These are phyloP conservation scores for Agrenia bidenticulata DNA, from an alignment of 2,888 invertebrate genomes.

Conservation along the genomic window DNA sequence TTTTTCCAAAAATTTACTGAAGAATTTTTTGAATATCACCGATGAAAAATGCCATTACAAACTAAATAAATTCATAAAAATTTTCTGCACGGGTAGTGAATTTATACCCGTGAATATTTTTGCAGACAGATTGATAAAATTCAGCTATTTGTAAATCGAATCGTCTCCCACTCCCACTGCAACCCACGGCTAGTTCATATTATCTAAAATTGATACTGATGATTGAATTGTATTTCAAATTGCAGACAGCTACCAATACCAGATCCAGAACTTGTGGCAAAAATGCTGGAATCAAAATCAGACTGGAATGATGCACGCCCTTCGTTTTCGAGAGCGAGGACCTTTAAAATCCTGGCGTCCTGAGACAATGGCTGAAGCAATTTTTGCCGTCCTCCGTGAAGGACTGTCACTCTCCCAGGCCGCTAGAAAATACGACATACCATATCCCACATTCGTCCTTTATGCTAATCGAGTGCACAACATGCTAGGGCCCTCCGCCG, in stretches of 20 bases:
- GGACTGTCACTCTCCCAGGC: slow-evolving; percentile 86
- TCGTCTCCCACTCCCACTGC: too few species aligned
- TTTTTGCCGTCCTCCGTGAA: slow-evolving; percentile 87
- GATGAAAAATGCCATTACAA: too few species aligned
- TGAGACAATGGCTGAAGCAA: slow-evolving; percentile 85
- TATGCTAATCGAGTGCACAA: slow-evolving; percentile 92
- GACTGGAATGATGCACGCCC: slow-evolving; percentile 77
- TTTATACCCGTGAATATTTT: too few species aligned
- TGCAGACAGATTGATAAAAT: too few species aligned
- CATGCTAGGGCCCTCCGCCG: slow-evolving; percentile 88
- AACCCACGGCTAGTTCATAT: too few species aligned
- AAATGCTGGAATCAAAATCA: slow-evolving; percentile 94
- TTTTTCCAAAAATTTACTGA: background rate
- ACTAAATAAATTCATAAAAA: too few species aligned
- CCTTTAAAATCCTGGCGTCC: slow-evolving; percentile 91
- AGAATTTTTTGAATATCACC: slow-evolving; percentile 23
- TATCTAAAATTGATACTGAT: too few species aligned
- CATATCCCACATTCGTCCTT: slow-evolving; percentile 89
- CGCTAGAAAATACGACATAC: slow-evolving; percentile 90
- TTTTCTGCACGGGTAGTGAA: too few species aligned
- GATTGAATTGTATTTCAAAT: slow-evolving; percentile 54
- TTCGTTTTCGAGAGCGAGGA: slow-evolving; percentile 87
- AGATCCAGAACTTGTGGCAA: slow-evolving; percentile 93
- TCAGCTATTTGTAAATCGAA: too few species aligned
- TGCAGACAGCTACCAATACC: slow-evolving; percentile 94